A percentile compares a stretch with the other conserved stretches of the same genome.
These are phyloP conservation scores for Crocodylus rhombifer DNA, from an alignment of 2,797 vertebrate species.

Conservation along the genomic window DNA sequence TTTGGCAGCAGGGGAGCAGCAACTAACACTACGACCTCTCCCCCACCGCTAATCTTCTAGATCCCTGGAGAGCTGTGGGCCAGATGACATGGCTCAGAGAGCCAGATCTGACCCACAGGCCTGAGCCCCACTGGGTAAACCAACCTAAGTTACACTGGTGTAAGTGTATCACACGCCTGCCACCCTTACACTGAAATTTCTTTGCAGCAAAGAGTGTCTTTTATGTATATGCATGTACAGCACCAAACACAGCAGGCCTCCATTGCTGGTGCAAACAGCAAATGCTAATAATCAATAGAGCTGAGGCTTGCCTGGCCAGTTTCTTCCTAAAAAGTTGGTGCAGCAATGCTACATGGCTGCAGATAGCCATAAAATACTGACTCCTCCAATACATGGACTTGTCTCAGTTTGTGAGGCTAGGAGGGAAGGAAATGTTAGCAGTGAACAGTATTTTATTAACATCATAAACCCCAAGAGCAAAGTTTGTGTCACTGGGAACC, in stretches of 20 bases:
- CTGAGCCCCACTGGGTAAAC: too few relatives aligned
- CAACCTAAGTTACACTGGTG: too few relatives aligned
- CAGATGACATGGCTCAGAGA: too few relatives aligned
- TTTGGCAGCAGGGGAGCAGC: too few relatives aligned
- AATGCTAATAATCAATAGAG: slow-evolving; percentile 38
- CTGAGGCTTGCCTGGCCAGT: slow-evolving; percentile 27
- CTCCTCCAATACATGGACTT: slow-evolving; percentile 57
- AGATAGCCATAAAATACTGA: slow-evolving; percentile 66
- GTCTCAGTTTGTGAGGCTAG: slow-evolving; percentile 48
- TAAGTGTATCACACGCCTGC: too few relatives aligned
- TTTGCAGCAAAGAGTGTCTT: not conserved
- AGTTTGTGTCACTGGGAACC: slow-evolving; percentile 73
- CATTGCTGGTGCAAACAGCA: slow-evolving; percentile 20
- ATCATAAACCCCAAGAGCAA: slow-evolving; percentile 76
- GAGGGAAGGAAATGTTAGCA: slow-evolving; percentile 69
- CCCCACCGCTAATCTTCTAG: too few relatives aligned
- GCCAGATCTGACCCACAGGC: too few relatives aligned
- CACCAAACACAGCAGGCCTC: not conserved
- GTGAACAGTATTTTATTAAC: slow-evolving; percentile 71
- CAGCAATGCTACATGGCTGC: slow-evolving; percentile 42
- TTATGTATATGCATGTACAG: slow-evolving; percentile 12
- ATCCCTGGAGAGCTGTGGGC: too few relatives aligned
- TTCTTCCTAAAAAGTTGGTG: slow-evolving; percentile 60
- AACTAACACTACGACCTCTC: too few relatives aligned
- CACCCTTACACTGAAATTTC: too few relatives aligned